phyloP scores from a whole-genome alignment of 2,113 vertebrate genomes.

The Tiliqua scincoides region DNA sequence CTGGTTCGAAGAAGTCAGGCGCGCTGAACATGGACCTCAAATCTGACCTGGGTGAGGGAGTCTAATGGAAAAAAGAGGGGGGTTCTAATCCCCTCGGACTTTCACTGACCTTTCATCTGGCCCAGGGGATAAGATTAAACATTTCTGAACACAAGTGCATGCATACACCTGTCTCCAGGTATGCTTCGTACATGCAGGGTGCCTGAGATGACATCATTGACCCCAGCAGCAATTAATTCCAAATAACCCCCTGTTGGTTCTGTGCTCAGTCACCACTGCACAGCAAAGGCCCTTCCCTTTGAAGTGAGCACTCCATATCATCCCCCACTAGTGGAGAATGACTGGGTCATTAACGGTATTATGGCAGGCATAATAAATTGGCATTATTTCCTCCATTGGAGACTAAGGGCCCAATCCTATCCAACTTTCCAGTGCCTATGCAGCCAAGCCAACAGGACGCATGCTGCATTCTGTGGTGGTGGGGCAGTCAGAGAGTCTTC shows the following conservation, averaged over 20 bases:
- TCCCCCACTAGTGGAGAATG: neutral
- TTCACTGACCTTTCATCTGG: neutral
- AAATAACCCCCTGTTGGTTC: neutral
- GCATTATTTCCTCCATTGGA: neutral
- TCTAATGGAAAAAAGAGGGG: neutral
- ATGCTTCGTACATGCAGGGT: neutral
- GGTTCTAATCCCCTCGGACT: neutral
- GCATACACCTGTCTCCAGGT: too few relatives aligned
- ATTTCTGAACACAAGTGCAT: neutral
- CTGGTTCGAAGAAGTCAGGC: neutral
- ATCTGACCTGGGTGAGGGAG: neutral
- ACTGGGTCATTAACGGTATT: neutral
- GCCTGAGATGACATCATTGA: too few relatives aligned
- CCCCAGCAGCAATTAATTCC: neutral
- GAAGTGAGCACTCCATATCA: neutral
- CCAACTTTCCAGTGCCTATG: too few relatives aligned
- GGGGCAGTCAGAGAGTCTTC: too few relatives aligned
- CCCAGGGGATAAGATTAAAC: neutral
- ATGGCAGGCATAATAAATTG: too few relatives aligned
- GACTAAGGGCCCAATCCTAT: too few relatives aligned
- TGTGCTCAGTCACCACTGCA: too few relatives aligned
- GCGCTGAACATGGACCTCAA: neutral
- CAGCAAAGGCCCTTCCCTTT: neutral
- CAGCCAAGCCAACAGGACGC: too few relatives aligned
- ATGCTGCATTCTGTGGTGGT: too few relatives aligned